These are phyloP conservation scores for Linnaemya tessellans DNA, from an alignment of 2,888 invertebrate species.

Conservation along the genomic window DNA sequence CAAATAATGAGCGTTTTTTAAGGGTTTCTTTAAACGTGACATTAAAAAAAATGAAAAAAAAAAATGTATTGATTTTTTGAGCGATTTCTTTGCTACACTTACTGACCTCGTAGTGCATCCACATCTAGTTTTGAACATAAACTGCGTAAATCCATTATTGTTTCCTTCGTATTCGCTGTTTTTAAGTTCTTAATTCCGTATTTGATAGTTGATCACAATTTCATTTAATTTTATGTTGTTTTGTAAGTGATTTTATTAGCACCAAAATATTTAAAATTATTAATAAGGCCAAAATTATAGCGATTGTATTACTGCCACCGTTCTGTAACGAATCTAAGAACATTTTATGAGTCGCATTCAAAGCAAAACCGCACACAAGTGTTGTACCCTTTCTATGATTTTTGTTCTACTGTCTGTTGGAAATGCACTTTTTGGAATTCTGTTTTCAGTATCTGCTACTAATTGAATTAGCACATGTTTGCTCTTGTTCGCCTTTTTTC, in stretches of 20 bases:
- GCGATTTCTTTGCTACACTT: constrained; percentile 18
- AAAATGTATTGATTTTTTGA: constrained; percentile 35
- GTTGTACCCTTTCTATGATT: constrained; percentile 43
- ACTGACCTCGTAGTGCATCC: constrained; percentile 80
- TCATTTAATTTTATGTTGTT: constrained; percentile 47
- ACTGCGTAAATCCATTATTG: constrained; percentile 80
- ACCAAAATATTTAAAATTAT: constrained; percentile 68
- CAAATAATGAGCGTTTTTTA: constrained; percentile 55
- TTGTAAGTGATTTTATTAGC: constrained; percentile 50
- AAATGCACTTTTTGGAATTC: constrained; percentile 51
- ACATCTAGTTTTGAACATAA: constrained; percentile 80
- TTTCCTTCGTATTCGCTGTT: background rate
- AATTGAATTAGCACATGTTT: constrained; percentile 72
- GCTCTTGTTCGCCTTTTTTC: constrained; percentile 24
- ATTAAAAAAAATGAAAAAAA: constrained; percentile 19
- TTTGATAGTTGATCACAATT: constrained; percentile 15
- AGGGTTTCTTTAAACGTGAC: constrained; percentile 60
- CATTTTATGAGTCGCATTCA: constrained; percentile 60
- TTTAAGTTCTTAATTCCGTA: background rate
- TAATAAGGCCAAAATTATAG: constrained; percentile 66
- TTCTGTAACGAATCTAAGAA: constrained; percentile 63
- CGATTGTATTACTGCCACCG: constrained; percentile 64
- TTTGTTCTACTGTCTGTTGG: constrained; percentile 42
- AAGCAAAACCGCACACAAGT: constrained; percentile 27
- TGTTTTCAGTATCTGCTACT: constrained; percentile 56